These are phyloP conservation scores for Orthonevra nobilis DNA, from an alignment of 2,888 invertebrate species.

Conservation along the genomic window DNA sequence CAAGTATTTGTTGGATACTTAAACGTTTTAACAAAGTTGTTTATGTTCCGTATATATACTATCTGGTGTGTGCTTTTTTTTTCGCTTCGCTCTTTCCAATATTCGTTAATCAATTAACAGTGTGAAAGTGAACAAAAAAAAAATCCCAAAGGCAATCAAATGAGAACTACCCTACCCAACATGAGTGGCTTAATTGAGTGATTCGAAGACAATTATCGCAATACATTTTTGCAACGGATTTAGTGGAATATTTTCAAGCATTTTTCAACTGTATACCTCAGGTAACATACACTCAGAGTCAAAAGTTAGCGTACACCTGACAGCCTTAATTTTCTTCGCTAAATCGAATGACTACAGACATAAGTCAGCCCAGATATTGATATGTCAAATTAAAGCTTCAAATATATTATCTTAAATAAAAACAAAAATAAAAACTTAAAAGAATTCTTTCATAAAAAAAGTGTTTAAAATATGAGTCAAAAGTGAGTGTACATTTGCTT, in stretches of 20 bases:
- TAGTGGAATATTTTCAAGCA: conserved; percentile 1
- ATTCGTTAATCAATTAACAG: conserved; percentile 63
- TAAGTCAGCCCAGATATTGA: neutral
- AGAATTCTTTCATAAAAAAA: neutral
- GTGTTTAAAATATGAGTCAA: neutral
- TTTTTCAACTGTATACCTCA: no score
- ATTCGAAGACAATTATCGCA: conserved; percentile 13
- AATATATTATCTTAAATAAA: neutral
- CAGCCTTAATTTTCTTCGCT: neutral
- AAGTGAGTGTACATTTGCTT: neutral
- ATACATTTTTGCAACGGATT: conserved; percentile 11
- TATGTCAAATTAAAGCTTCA: no score
- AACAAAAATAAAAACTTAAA: neutral
- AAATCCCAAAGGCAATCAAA: conserved; percentile 30
- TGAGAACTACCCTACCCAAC: conserved; percentile 37
- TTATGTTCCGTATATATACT: conserved; percentile 22
- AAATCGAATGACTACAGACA: neutral
- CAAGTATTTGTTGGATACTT: conserved; percentile 58
- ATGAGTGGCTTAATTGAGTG: conserved; percentile 4
- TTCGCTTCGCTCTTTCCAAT: conserved; percentile 55
- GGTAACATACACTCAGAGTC: neutral
- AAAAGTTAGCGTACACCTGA: neutral
- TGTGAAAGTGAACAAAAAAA: conserved; percentile 20
- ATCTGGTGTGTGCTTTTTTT: conserved; percentile 51
- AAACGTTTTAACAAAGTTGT: conserved; percentile 45